phyloP scores from a whole-genome alignment of 30 jellyfish, hydroid and myxozoan species.

The Catostylus mosaicus region DNA sequence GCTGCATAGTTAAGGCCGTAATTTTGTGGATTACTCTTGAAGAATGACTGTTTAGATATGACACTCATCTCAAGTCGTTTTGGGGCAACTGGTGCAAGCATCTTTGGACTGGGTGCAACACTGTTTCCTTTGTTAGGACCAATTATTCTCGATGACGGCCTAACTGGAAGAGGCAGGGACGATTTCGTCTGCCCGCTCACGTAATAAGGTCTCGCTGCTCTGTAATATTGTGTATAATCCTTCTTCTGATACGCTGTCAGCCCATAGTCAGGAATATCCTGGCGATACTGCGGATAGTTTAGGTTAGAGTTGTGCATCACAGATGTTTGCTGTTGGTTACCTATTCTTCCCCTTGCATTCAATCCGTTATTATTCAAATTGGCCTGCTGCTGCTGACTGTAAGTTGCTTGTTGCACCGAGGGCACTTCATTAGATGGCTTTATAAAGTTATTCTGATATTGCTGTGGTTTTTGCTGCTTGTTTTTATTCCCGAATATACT shows the following conservation, averaged over 20 bases:
- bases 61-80: neutral
- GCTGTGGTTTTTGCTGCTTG: neutral
- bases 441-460: neutral
- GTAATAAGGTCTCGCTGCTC: conserved; percentile 15
- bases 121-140: neutral
- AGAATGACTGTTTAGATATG: conserved; percentile 13
- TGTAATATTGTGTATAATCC: neutral
- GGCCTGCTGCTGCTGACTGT: neutral
- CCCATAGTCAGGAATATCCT: conserved; percentile 24
- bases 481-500: conserved; percentile 12
- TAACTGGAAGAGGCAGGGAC: conserved; percentile 32
- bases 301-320: neutral
- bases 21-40: conserved; percentile 9
- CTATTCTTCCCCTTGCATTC: neutral
- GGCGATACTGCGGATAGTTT: conserved; percentile 1
- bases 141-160: neutral
- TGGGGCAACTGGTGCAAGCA: conserved; percentile 15
- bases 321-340: neutral
- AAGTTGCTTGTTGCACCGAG: neutral
- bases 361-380: neutral
- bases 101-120: neutral
- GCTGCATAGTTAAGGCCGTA: neutral
- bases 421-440: conserved; percentile 20
- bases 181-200: conserved; percentile 44
- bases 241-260: conserved; percentile 38